phyloP scores from a whole-genome alignment of 2,888 invertebrate species.

The Ecliptopera silaceata region DNA sequence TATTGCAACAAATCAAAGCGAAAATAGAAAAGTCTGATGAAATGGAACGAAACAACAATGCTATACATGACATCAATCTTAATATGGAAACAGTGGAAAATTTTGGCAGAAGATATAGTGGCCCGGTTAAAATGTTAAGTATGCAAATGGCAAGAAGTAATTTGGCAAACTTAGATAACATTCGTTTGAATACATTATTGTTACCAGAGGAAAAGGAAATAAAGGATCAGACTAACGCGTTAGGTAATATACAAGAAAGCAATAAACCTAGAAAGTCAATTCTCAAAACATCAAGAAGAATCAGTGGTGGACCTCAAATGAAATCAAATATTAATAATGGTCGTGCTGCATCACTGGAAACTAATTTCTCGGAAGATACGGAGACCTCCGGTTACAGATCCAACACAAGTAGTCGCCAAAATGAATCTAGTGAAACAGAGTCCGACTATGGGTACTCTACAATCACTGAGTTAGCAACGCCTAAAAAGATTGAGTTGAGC shows the following conservation, averaged over 20 bases:
- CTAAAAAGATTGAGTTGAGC: constrained; percentile 78
- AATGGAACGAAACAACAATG: constrained; percentile 14
- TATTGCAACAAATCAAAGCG: constrained; percentile 56
- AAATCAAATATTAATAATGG: constrained; percentile 27
- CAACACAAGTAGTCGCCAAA: constrained; percentile 69
- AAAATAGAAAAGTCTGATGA: constrained; percentile 41
- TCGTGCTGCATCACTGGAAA: constrained; percentile 29
- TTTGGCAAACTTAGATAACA: constrained; percentile 52
- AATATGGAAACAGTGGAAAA: constrained; percentile 37
- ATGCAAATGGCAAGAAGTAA: constrained; percentile 52
- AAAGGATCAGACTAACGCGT: constrained; percentile 36
- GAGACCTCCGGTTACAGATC: constrained; percentile 83
- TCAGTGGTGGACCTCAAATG: constrained; percentile 50
- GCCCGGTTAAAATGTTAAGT: constrained; percentile 58
- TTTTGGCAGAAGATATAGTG: constrained; percentile 57
- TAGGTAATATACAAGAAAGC: constrained; percentile 45
- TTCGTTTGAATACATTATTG: constrained; percentile 41
- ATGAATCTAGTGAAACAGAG: constrained; percentile 78
- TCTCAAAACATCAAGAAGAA: constrained; percentile 58
- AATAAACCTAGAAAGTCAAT: constrained; percentile 65
- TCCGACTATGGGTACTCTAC: constrained; percentile 85
- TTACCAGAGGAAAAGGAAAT: constrained; percentile 49
- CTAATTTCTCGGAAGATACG: constrained; percentile 58
- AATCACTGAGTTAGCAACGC: constrained; percentile 83
- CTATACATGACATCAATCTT: constrained; percentile 37